phyloP scores from a whole-genome alignment of 1,140 invertebrate species.

The Calliphora vicina region DNA sequence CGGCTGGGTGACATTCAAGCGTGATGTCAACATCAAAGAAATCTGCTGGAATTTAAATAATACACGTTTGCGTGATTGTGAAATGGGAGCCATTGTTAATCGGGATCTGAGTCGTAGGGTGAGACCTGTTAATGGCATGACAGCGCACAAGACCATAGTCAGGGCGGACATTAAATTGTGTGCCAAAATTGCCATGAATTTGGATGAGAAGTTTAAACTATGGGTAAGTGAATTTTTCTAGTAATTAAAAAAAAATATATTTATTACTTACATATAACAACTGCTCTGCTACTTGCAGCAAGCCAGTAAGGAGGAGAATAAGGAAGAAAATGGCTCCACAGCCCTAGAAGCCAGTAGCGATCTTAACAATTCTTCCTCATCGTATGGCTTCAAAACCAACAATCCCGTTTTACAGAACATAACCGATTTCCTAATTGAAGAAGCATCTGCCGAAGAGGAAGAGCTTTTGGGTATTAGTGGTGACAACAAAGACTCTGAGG shows the following conservation, averaged over 20 bases:
- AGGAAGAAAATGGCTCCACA: background rate
- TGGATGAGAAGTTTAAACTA: conserved; percentile 84
- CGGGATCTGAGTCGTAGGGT: conserved; percentile 92
- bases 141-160: conserved; percentile 89
- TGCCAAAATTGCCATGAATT: conserved; percentile 93
- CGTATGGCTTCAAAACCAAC: conserved; percentile 84
- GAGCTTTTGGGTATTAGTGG: conserved; percentile 83
- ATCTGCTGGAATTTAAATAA: conserved; percentile 99
- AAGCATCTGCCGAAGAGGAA: conserved; percentile 97
- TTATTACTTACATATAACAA: too few species aligned
- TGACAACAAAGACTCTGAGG: conserved; percentile 67
- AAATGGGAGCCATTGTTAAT: conserved; percentile 94
- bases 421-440: conserved; percentile 97
- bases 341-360: background rate
- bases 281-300: background rate
- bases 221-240: conserved; percentile 72
- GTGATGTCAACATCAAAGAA: conserved; percentile 98
- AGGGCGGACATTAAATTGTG: conserved; percentile 92
- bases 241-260: background rate
- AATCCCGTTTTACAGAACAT: conserved; percentile 98
- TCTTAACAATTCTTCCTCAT: conserved; percentile 43
- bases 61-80: conserved; percentile 83
- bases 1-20: conserved; percentile 98
- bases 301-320: background rate
- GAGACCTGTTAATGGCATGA: conserved; percentile 90